Conservation (phyloP, 2,797 vertebrate genomes). For the Gastrophryne carolinensis region DNA sequence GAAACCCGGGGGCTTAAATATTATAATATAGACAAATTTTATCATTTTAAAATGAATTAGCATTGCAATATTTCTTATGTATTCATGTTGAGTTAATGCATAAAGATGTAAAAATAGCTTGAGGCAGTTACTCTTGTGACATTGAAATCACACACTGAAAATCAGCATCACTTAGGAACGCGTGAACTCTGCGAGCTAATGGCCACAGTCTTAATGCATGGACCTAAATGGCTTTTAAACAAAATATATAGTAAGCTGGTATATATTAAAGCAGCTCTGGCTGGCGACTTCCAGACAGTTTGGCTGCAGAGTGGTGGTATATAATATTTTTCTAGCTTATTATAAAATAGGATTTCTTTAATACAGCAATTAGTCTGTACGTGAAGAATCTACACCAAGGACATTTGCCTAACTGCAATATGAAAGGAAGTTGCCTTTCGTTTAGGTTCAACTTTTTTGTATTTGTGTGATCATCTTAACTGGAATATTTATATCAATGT, state of each 20-base stretch:
- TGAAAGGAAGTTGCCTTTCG: background rate
- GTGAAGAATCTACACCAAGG: background rate
- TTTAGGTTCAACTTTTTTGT: no score
- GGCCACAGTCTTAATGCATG: slow-evolving; percentile 42
- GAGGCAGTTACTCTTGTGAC: slow-evolving; percentile 66
- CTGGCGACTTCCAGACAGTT: slow-evolving; percentile 22
- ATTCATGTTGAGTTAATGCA: slow-evolving; percentile 63
- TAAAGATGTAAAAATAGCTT: slow-evolving; percentile 66
- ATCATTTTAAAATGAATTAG: slow-evolving; percentile 61
- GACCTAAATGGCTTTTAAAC: slow-evolving; percentile 51
- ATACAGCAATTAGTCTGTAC: background rate
- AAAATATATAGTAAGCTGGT: slow-evolving; percentile 50
- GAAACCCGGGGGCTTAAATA: slow-evolving; percentile 56
- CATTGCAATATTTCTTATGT: slow-evolving; percentile 58
- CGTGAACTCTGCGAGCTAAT: slow-evolving; percentile 60
- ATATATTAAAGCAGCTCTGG: slow-evolving; percentile 33
- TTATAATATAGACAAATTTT: slow-evolving; percentile 55
- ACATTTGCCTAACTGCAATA: background rate
- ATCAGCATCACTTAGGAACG: slow-evolving; percentile 61
- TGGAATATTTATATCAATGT: no score
- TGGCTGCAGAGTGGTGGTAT: slow-evolving; percentile 5
- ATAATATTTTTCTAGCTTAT: slow-evolving; percentile 11
- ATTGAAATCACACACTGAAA: slow-evolving; percentile 67
- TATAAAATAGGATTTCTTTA: background rate
- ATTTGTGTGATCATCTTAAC: no score